Conservation (phyloP, 2,113 vertebrate genomes). For the Chelonoidis abingdonii region DNA sequence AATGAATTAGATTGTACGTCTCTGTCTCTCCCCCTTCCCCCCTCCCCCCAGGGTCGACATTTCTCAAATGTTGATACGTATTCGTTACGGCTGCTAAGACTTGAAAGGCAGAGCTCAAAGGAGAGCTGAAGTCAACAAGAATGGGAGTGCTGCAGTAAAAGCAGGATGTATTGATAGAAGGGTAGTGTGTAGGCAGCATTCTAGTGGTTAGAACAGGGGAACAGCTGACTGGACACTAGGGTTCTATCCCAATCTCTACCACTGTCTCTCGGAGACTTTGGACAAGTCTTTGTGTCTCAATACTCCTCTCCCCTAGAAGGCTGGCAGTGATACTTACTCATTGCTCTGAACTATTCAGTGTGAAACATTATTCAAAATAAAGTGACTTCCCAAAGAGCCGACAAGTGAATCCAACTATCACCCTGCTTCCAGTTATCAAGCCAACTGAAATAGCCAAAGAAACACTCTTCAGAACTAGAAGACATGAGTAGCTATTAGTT, state of each 20-base stretch:
- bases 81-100: slow-evolving; percentile 64
- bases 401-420: background rate
- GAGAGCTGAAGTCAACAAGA: slow-evolving; percentile 60
- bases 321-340: fast-evolving
- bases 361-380: background rate
- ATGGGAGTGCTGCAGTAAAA: slow-evolving; percentile 16
- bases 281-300: background rate
- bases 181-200: slow-evolving; percentile 12
- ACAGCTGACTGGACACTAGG: background rate
- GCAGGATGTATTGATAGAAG: background rate
- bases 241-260: background rate
- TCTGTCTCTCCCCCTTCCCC: slow-evolving; percentile 30
- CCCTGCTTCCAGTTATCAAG: slow-evolving; percentile 22
- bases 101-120: slow-evolving; percentile 64
- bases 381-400: background rate
- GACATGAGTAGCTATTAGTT: background rate
- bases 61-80: slow-evolving; percentile 73
- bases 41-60: slow-evolving; percentile 12
- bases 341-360: background rate
- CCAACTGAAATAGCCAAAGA: background rate
- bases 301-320: background rate
- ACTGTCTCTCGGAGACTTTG: fast-evolving
- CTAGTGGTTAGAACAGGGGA: background rate
- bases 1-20: slow-evolving; percentile 61
- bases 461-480: background rate